These are phyloP conservation scores for Pseudoips prasinana DNA, from an alignment of 2,888 invertebrate species.

Conservation along the genomic window DNA sequence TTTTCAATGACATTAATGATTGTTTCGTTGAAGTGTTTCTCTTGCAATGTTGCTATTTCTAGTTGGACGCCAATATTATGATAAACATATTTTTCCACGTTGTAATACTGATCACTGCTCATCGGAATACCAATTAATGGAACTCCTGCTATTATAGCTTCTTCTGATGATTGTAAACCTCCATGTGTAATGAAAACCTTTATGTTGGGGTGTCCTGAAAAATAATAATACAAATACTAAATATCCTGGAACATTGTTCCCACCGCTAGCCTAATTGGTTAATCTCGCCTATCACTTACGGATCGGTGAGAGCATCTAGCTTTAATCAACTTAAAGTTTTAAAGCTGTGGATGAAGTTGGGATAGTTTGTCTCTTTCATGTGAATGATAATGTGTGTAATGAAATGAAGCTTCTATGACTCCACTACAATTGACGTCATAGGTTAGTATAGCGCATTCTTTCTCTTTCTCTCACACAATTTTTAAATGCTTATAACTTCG, in stretches of 20 bases:
- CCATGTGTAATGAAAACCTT: constrained; percentile 30
- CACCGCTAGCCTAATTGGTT: no score
- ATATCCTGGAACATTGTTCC: background rate
- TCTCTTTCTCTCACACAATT: no score
- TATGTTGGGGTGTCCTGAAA: constrained; percentile 4
- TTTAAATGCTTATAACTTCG: no score
- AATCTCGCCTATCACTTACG: no score
- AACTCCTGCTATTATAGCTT: constrained; percentile 26
- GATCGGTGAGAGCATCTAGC: no score
- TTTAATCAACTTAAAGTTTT: no score
- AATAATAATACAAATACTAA: constrained; percentile 1
- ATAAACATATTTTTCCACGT: constrained; percentile 3
- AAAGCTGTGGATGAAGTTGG: no score
- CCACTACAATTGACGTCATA: no score
- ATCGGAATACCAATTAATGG: constrained; percentile 30
- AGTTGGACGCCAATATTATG: constrained; percentile 4
- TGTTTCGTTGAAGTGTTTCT: constrained; percentile 1
- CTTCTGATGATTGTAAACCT: constrained; percentile 32
- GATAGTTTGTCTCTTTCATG: no score
- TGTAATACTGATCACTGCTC: constrained; percentile 25
- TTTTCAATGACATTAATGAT: constrained; percentile 4
- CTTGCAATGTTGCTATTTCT: constrained; percentile 4
- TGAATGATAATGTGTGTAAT: no score
- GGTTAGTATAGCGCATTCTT: no score
- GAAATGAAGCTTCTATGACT: no score